Evolutionary conservation across 2,113 vertebrate species (phyloP).

Genomic region (Onychostruthus taczanowskii): DNA sequence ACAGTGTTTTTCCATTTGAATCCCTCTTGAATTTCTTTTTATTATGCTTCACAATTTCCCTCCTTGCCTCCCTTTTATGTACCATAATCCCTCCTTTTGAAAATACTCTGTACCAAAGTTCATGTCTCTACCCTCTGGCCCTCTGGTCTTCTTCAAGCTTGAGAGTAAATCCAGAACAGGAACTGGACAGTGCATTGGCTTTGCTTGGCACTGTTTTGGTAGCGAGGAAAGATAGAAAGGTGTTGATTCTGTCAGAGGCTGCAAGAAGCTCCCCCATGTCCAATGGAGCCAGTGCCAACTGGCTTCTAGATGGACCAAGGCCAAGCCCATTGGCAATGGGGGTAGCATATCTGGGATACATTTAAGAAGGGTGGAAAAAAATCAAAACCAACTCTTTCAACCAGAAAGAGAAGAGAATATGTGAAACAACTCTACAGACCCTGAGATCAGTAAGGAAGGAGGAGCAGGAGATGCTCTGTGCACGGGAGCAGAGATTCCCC

Average conservation of each 20-base stretch:
- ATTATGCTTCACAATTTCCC: neutral
- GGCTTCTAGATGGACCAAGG: neutral
- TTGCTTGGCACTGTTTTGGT: neutral
- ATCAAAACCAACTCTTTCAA: neutral
- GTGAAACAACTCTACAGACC: neutral
- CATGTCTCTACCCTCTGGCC: neutral
- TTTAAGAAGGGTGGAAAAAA: neutral
- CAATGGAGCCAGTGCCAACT: neutral
- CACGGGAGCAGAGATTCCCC: neutral
- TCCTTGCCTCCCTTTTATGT: neutral
- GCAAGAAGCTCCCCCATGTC: neutral
- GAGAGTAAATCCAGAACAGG: neutral
- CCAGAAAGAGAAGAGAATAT: neutral
- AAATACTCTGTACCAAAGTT: neutral
- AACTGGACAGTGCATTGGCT: neutral
- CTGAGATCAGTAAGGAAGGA: neutral
- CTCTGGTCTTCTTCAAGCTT: neutral
- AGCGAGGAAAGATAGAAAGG: neutral
- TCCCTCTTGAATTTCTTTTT: neutral
- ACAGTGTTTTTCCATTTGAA: neutral
- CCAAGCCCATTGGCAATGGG: neutral
- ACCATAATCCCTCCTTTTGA: neutral
- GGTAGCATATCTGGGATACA: too few species aligned
- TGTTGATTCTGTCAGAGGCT: neutral
- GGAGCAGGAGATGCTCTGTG: neutral